Evolutionary conservation across 2,113 vertebrate genomes (phyloP).

Genomic region (Podarcis muralis): DNA sequence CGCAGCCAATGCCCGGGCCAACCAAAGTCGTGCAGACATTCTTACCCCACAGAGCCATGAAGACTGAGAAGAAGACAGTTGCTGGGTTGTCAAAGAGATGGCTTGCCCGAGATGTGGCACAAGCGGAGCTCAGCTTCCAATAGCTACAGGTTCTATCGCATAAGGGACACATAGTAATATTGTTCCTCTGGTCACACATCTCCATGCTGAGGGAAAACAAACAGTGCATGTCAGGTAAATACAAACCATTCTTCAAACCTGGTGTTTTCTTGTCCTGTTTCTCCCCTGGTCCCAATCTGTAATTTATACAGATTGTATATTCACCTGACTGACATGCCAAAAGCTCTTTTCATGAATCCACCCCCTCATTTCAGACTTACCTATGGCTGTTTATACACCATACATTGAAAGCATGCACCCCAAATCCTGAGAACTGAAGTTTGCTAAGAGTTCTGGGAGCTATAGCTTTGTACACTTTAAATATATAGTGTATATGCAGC

Average conservation of each 20-base stretch:
- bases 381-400: not conserved
- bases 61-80: slow-evolving; percentile 96
- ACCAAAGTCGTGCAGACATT: not conserved
- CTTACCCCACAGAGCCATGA: slow-evolving; percentile 98
- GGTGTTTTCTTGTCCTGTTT: not conserved
- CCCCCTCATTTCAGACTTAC: not conserved
- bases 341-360: rapidly evolving
- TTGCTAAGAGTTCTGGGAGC: too few species aligned
- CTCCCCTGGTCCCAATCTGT: not conserved
- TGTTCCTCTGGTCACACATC: slow-evolving; percentile 91
- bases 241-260: not conserved
- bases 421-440: too few species aligned
- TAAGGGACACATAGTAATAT: slow-evolving; percentile 97
- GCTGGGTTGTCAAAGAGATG: slow-evolving; percentile 98
- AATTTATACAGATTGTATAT: not conserved
- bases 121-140: slow-evolving; percentile 93
- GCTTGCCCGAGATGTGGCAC: slow-evolving; percentile 93
- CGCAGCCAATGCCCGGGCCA: not conserved
- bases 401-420: not conserved
- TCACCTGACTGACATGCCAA: not conserved
- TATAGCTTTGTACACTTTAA: too few species aligned
- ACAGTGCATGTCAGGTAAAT: rapidly evolving
- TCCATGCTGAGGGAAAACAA: slow-evolving; percentile 85
- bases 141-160: slow-evolving; percentile 94
- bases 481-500: too few species aligned